Evolutionary conservation across 2,797 vertebrate species (phyloP).

Genomic region (Carcharodon carcharias): DNA sequence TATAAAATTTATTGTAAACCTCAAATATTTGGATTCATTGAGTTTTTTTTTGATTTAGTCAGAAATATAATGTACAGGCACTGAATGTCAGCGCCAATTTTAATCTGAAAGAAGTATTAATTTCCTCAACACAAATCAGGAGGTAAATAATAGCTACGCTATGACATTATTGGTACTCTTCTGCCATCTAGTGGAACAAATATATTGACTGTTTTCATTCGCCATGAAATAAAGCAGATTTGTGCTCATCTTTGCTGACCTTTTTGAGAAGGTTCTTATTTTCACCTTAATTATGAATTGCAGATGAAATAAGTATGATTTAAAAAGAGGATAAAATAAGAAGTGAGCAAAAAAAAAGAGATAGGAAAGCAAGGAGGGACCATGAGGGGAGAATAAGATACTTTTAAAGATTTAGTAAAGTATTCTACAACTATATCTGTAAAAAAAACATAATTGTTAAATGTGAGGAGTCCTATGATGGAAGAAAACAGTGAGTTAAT

Average conservation of each 20-base stretch:
- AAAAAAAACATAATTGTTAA: neutral
- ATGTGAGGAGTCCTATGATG: neutral
- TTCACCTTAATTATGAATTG: neutral
- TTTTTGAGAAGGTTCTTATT: neutral
- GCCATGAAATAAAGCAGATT: neutral
- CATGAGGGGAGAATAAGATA: neutral
- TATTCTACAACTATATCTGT: neutral
- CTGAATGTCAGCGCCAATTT: neutral
- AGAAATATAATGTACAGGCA: neutral
- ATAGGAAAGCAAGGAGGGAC: neutral
- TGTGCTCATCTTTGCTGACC: neutral
- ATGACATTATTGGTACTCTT: neutral
- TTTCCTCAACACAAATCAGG: neutral
- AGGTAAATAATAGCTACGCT: neutral
- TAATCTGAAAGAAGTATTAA: neutral
- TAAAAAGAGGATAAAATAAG: neutral
- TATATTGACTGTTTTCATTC: neutral
- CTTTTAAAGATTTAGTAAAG: neutral
- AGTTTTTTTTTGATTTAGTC: neutral
- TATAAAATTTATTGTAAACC: neutral
- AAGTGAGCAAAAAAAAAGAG: neutral
- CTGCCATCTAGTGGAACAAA: conserved; percentile 30
- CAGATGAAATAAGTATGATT: neutral
- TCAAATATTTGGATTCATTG: neutral
- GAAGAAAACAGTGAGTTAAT: neutral